phyloP scores from a whole-genome alignment of 2,888 invertebrate species.

The Endotricha flammealis region DNA sequence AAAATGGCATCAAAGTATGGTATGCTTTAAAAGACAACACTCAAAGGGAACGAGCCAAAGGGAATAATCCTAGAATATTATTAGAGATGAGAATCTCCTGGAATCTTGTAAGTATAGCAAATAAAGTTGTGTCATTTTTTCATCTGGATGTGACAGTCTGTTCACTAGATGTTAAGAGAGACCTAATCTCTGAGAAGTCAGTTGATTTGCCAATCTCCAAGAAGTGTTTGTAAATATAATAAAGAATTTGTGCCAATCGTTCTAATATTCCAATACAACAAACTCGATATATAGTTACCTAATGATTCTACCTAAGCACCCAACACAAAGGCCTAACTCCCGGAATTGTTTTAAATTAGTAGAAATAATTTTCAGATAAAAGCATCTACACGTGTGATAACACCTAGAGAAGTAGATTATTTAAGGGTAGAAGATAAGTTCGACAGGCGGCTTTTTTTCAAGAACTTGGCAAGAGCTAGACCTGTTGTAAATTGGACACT shows the following conservation, averaged over 20 bases:
- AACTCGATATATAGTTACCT: too few species aligned
- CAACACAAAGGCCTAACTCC: too few species aligned
- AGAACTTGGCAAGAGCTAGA: constrained; percentile 92
- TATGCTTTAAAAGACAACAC: constrained; percentile 96
- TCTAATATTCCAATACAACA: too few species aligned
- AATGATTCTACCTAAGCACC: too few species aligned
- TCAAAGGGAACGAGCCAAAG: constrained; percentile 89
- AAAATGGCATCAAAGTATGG: constrained; percentile 93
- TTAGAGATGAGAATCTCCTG: constrained; percentile 93
- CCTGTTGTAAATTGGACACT: constrained; percentile 88
- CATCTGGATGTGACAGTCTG: too few species aligned
- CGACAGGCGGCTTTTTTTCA: constrained; percentile 92
- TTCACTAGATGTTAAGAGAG: too few species aligned
- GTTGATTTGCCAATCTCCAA: too few species aligned
- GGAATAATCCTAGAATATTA: constrained; percentile 87
- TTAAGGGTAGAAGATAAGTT: constrained; percentile 93
- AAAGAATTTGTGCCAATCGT: too few species aligned
- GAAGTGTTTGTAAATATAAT: too few species aligned
- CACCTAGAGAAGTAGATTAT: constrained; percentile 94
- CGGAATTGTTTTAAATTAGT: too few species aligned
- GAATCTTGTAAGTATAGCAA: constrained; percentile 93
- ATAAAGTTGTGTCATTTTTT: too few species aligned
- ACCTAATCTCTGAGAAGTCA: too few species aligned
- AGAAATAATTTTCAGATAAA: constrained; percentile 49
- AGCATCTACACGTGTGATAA: constrained; percentile 92